Base-by-base conservation (phyloP, 1,140 invertebrate genomes). In the Drosophila insularis region DNA sequence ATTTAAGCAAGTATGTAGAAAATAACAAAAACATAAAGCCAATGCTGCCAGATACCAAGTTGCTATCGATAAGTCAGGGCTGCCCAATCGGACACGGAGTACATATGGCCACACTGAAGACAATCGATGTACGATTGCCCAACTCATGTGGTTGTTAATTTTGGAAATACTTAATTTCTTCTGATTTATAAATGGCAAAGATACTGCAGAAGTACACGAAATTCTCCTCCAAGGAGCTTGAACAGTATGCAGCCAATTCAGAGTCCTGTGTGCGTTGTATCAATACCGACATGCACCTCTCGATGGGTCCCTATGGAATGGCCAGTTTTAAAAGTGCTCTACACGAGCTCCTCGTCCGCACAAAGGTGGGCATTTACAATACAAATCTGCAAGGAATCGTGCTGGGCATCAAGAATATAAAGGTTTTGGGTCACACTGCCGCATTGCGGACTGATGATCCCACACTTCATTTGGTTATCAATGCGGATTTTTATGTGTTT, bases 401-500 rank as follows among this genome's bases (percentile, higher is more conserved):
- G 10, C 78, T 95, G 1, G 92, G 93, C n/a, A 94, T 94, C 61
- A 91, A 93, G 71, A 94, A 94, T 70, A 92, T 94, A 13, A 94
- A 93, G 89, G 63, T 95, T 8, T 56, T 94, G 5, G 92, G 91
- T 3, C 64, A 92, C 0, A 63, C 91, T 1, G 93, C 92, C 39
- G 84, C 85, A 2, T 78, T 94, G 50, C 78, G 93, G 7, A 77
- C 92, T 21, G 94, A 94, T 60, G 92, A 91, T 65, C 92, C 89
- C 31, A 93, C 91, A 27, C 91, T 94, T 71, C 94, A 95, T 69
- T 39, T 94, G 14, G 2, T 71, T 13, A 80, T 89, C n/a, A 84
- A 89, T 58, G 84, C 84, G 0, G 93, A 94, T 74, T 95, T 94
- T 87, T 95, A 94, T 85, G 78, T 95, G 14, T 94, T 95, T 70